phyloP scores from a whole-genome alignment of 2,113 vertebrate species.

The Setophaga coronata region DNA sequence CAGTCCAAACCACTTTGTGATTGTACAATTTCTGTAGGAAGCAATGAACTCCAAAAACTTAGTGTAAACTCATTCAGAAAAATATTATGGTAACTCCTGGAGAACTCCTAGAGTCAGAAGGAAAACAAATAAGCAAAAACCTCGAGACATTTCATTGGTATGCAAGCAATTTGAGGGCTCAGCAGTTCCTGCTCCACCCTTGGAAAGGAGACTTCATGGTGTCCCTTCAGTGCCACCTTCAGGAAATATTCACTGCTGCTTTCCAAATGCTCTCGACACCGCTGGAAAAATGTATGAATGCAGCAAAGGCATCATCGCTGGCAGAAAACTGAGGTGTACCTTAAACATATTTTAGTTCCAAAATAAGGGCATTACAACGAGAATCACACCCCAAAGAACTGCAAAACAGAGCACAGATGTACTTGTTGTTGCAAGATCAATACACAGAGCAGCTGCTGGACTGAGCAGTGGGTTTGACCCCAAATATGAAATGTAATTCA shows the following conservation, averaged over 20 bases:
- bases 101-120: neutral
- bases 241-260: slow-evolving; percentile 19
- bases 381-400: neutral
- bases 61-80: neutral
- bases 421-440: neutral
- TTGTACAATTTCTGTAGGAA: neutral
- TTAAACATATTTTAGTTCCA: neutral
- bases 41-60: neutral
- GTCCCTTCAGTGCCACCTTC: slow-evolving; percentile 73
- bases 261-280: neutral
- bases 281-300: neutral
- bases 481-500: neutral
- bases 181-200: neutral
- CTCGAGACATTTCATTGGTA: neutral
- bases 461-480: neutral
- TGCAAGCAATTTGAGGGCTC: slow-evolving; percentile 24
- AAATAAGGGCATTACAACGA: neutral
- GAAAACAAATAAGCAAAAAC: slow-evolving; percentile 37
- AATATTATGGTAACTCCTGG: neutral
- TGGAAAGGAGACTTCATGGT: neutral
- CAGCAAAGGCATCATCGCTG: neutral
- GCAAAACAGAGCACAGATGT: neutral
- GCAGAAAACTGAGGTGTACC: neutral
- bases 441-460: neutral
- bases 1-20: neutral